Conservation (phyloP, 2,888 invertebrate genomes). For the Hedya salicella region DNA sequence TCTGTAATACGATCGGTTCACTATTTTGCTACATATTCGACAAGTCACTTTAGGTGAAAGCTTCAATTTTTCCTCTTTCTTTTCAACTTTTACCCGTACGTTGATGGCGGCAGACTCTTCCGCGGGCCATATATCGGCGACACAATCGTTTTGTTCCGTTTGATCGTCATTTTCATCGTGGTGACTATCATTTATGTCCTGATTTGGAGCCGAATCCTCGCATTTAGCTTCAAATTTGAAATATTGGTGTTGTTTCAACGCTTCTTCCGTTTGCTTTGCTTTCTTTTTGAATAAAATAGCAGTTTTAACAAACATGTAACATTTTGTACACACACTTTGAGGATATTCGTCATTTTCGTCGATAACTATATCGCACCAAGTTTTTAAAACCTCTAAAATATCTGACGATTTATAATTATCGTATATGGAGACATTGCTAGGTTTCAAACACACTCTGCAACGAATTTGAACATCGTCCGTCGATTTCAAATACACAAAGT, state of each 20-base stretch:
- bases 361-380: slow-evolving; percentile 57
- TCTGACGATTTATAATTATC: slow-evolving; percentile 42
- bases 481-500: slow-evolving; percentile 44
- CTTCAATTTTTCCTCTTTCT: slow-evolving; percentile 46
- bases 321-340: slow-evolving; percentile 64
- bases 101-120: slow-evolving; percentile 41
- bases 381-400: slow-evolving; percentile 46
- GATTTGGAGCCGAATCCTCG: background rate
- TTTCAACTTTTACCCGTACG: slow-evolving; percentile 45
- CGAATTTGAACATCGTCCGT: slow-evolving; percentile 18
- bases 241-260: slow-evolving; percentile 53
- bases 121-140: slow-evolving; percentile 41
- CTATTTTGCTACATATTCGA: slow-evolving; percentile 59
- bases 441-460: slow-evolving; percentile 52
- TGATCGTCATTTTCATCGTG: slow-evolving; percentile 4
- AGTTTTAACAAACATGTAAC: slow-evolving; percentile 62
- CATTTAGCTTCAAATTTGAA: slow-evolving; percentile 21
- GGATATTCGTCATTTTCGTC: slow-evolving; percentile 61
- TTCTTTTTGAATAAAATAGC: slow-evolving; percentile 65
- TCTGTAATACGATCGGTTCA: slow-evolving; percentile 63
- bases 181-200: slow-evolving; percentile 25
- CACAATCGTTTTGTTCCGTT: background rate
- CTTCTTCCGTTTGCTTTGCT: slow-evolving; percentile 60
- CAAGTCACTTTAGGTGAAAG: slow-evolving; percentile 59
- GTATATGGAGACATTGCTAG: slow-evolving; percentile 52